These are phyloP conservation scores for Drosophila seclusa DNA, from an alignment of 2,888 invertebrate species.

Conservation along the genomic window DNA sequence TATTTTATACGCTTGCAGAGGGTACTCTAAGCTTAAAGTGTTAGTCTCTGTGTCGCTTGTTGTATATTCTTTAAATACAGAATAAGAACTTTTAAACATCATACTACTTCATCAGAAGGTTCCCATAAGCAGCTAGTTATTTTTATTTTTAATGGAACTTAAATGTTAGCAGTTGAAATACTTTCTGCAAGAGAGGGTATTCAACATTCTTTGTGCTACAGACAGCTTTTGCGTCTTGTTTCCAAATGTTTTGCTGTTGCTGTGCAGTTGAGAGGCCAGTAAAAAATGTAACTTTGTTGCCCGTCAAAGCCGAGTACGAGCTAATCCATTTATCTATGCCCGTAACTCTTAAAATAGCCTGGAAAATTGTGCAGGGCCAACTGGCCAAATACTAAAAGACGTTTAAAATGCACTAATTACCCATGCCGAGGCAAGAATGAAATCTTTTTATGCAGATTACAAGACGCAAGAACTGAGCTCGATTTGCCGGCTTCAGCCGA, in stretches of 20 bases:
- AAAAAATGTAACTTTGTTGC: constrained; percentile 73
- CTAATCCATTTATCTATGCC: constrained; percentile 82
- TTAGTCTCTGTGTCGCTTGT: no score
- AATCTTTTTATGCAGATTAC: constrained; percentile 69
- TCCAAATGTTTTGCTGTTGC: constrained; percentile 43
- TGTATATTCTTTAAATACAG: background rate
- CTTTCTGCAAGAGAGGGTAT: background rate
- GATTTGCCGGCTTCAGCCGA: constrained; percentile 36
- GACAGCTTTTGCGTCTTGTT: constrained; percentile 1
- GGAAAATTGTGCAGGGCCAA: constrained; percentile 71
- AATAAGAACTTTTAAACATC: background rate
- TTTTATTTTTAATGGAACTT: background rate
- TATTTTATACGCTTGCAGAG: constrained; percentile 28
- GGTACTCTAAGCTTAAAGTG: background rate
- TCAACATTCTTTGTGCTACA: background rate
- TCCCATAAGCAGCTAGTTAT: background rate
- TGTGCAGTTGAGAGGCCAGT: constrained; percentile 14
- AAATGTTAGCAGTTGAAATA: background rate
- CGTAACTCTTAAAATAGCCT: constrained; percentile 82
- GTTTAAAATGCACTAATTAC: constrained; percentile 81
- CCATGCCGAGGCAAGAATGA: constrained; percentile 68
- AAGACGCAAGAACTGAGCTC: constrained; percentile 35
- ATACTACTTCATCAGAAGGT: background rate
- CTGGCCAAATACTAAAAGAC: constrained; percentile 78
- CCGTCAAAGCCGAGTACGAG: constrained; percentile 59